Conservation (phyloP, 2,113 vertebrate species). For the Python bivittatus region DNA sequence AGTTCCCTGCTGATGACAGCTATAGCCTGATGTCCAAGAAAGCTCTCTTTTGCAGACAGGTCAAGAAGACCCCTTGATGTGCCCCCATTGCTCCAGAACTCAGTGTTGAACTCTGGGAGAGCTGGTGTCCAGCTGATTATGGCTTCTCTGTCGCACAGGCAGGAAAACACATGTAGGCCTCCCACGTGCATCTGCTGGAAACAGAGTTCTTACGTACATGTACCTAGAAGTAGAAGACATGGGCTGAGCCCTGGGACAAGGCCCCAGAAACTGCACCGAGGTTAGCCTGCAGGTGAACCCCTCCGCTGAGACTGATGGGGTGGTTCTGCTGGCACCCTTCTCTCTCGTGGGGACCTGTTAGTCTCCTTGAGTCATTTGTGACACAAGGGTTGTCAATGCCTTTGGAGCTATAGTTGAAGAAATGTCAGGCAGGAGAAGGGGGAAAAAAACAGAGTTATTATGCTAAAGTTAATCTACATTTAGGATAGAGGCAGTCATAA, state of each 20-base stretch:
- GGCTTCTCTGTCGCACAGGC: fast-evolving
- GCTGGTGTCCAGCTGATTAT: not conserved
- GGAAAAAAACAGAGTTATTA: slow-evolving; percentile 8
- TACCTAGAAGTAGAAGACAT: not conserved
- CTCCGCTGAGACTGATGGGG: slow-evolving; percentile 57
- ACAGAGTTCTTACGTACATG: not conserved
- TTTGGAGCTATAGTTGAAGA: slow-evolving; percentile 22
- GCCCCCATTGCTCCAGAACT: not conserved
- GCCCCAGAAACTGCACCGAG: slow-evolving; percentile 54
- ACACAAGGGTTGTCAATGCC: slow-evolving; percentile 53
- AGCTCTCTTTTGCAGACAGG: too few species aligned
- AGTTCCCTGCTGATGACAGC: slow-evolving; percentile 19
- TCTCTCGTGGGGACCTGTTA: slow-evolving; percentile 44
- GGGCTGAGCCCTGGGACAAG: slow-evolving; percentile 43
- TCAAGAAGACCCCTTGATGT: not conserved
- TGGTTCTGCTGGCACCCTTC: slow-evolving; percentile 56
- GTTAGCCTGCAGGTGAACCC: slow-evolving; percentile 66
- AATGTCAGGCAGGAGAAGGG: slow-evolving; percentile 45
- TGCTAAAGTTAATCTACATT: not conserved
- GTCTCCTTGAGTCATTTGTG: slow-evolving; percentile 41
- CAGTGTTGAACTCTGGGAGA: not conserved
- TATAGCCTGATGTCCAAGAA: not conserved
- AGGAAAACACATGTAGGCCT: fast-evolving
- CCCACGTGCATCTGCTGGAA: fast-evolving
- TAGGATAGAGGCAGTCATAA: not conserved